These are phyloP conservation scores for Irena cyanogastra DNA, from an alignment of 2,113 vertebrate genomes.

Conservation along the genomic window DNA sequence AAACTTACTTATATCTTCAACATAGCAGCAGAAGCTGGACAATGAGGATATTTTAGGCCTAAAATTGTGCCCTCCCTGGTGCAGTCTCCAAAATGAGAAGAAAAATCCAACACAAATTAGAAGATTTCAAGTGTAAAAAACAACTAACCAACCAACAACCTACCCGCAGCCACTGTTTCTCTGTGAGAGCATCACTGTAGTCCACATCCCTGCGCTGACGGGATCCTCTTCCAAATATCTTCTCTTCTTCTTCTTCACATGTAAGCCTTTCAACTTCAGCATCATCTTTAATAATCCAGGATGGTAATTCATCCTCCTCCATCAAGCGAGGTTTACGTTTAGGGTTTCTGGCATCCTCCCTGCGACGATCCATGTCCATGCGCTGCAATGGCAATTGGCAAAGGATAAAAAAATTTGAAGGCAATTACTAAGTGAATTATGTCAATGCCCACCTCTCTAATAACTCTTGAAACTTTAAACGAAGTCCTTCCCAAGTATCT, in stretches of 20 bases:
- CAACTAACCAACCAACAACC: not conserved
- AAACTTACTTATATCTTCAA: not conserved
- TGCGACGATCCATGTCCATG: constrained; percentile 94
- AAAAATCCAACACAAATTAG: rapidly evolving
- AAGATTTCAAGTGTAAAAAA: not conserved
- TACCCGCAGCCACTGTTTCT: constrained; percentile 96
- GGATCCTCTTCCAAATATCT: constrained; percentile 94
- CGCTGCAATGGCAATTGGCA: constrained; percentile 69
- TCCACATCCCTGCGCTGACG: constrained; percentile 93
- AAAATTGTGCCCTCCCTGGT: not conserved
- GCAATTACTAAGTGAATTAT: not conserved
- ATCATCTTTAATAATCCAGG: constrained; percentile 98
- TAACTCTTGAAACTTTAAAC: not conserved
- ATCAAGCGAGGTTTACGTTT: constrained; percentile 92
- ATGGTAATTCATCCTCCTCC: constrained; percentile 95
- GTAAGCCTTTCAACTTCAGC: constrained; percentile 95
- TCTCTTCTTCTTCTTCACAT: constrained; percentile 95
- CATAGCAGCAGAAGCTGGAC: not conserved
- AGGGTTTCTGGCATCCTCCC: constrained; percentile 93
- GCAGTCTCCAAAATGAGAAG: not conserved
- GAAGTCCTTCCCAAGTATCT: not conserved
- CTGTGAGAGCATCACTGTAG: constrained; percentile 94
- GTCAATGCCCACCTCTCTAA: not conserved
- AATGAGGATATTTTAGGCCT: not conserved
- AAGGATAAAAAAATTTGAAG: not conserved